phyloP scores from a whole-genome alignment of 2,113 vertebrate species.

The Clarias batrachus region DNA sequence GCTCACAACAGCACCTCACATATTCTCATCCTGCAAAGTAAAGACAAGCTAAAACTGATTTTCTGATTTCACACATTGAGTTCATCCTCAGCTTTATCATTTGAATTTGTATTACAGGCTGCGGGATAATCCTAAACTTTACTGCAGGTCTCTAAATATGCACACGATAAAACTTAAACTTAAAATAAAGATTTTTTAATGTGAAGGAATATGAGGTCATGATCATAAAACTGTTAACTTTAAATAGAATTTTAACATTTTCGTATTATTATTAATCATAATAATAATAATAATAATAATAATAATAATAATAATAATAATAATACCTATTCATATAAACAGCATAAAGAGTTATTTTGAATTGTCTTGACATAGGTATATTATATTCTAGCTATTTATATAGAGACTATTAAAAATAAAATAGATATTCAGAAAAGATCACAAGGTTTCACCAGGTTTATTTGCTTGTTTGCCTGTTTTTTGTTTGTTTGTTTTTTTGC shows the following conservation, averaged over 20 bases:
- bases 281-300: too few species aligned
- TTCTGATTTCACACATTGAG: neutral
- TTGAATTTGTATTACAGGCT: too few species aligned
- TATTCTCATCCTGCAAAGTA: neutral
- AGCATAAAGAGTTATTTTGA: too few species aligned
- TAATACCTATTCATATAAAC: neutral
- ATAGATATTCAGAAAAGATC: neutral
- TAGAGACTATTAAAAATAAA: neutral
- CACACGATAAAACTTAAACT: neutral
- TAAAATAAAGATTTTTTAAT: neutral
- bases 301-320: too few species aligned
- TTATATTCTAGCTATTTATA: neutral
- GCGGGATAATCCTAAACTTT: neutral
- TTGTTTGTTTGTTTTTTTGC: neutral
- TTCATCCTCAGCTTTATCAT: neutral
- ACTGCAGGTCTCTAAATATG: neutral
- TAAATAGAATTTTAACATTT: too few species aligned
- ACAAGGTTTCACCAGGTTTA: neutral
- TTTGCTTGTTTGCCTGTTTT: neutral
- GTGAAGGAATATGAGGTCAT: neutral
- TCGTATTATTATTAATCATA: too few species aligned
- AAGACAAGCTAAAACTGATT: neutral
- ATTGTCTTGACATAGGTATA: neutral
- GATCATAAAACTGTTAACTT: neutral
- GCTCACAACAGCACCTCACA: conserved; percentile 22